Base-by-base conservation (phyloP, 2,797 vertebrate species). In the Lates japonicus region DNA sequence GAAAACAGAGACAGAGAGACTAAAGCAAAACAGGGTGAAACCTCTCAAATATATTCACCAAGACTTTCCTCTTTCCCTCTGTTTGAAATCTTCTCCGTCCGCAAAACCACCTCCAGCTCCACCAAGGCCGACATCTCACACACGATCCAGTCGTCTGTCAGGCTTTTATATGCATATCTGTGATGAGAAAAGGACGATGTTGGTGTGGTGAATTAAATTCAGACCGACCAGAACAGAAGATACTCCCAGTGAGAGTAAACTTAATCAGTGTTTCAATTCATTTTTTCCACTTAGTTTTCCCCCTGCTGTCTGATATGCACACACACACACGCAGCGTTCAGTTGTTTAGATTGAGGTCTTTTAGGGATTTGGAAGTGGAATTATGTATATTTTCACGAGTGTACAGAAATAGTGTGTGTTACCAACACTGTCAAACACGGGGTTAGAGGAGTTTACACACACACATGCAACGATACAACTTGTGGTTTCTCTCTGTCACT, bases 301-400 rank as follows among this genome's bases (percentile, higher is more conserved):
- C 12, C 19, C 2, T 4, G 2, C 57, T 3, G 16, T 17, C 8
- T 37, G n/a, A 44, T 7, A 2, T 13, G 25, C 25, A 14, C 20
- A 54, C 31, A 19, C 65, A 2, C 42, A 31, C 25, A 29, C 25
- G 25, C 25, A 29, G 25, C 25, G 25, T 10, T 4, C 3, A 3
- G 16, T 63, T 81, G 74, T 76, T 78, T 59, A 55, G 42, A 33
- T 57, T 20, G 31, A 55, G 29, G 9, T 70, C 61, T 82, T 63
- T 65, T 9, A 0, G 67, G 64, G 39, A 42, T 66, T 78, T 57
- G 25, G 46, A 51, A 49, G 58, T 29, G 20, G 66, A 60, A 49
- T 66, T 48, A 7, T 73, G 74, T 74, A 41, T 76, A 60, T 71
- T 76, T 62, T 65, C 22, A 54, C 5, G 37, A 57, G 64, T 55